Evolutionary conservation across 1,140 invertebrate genomes (phyloP), one percentile per base, ranked within the genome.

Genomic region (Muscidifurax raptorellus): DNA sequence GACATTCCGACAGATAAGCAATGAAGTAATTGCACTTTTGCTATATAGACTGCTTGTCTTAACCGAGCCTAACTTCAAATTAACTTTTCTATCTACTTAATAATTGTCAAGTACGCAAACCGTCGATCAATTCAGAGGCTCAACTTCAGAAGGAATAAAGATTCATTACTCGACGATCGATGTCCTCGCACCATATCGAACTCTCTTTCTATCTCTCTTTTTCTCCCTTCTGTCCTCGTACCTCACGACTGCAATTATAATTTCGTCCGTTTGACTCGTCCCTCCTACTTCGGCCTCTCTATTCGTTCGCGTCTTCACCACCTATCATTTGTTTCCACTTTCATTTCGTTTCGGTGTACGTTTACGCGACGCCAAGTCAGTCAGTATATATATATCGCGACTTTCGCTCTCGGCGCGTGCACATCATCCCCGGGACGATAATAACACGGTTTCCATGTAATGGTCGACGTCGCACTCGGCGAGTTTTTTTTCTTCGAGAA

Each of bases 241-340:
- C 15, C 52, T 13, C 18, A n/a, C 22, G 44, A 22, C 79, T 44
- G 28, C 27, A 81, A 81, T 81, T 81, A 81, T 27, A 32, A 74
- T 72, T 72, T 74, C 44, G 80, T 59, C 69, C 36, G 69, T 74
- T 81, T 74, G 44, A 74, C 69, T 81, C 67, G 44, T 2, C 27
- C 80, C 44, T 64, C 77, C 12, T 28, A n/a, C 69, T 36, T 22
- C 71, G 9, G 32, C 67, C 28, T n/a, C 25, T 27, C 25, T 82
- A 12, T 78, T 77, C 40, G n/a, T 27, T 18, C 22, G 32, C 64
- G 32, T 59, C 52, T 59, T 59, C 15, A 2, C 30, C n/a, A 81
- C 80, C 69, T 81, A 81, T 81, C 69, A 81, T 81, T 81, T 81
- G 27, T 74, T 81, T 72, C 80, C 30, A 82, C 71, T 74, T 59